Evolutionary conservation across 2,888 invertebrate species (phyloP), one percentile per base, ranked within the genome.

Genomic region (Calameuta filiformis): DNA sequence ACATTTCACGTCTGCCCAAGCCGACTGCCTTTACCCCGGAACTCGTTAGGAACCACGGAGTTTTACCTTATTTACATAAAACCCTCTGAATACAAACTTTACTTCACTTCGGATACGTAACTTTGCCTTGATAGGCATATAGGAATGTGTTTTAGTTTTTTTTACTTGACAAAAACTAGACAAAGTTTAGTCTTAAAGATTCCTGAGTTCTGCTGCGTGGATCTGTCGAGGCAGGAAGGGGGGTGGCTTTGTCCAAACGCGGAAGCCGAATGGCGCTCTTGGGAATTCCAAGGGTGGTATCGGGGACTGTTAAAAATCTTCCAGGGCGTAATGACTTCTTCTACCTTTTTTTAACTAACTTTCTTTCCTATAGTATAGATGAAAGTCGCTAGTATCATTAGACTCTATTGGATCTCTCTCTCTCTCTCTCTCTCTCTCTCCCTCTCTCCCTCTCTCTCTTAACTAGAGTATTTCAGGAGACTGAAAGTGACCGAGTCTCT

Each of bases 1-100:
- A 78, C 77, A 80, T 79, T 78, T 71, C 15, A 40, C 40, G 40
- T 40, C 9, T 40, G 40, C 15, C 23, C 23, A 56, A 23, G 9
- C 23, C 56, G 2, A 56, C 23, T 56, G 23, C 56, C 23, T 56
- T 56, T 2, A 9, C 23, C 9, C 23, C 23, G 9, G 6, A 23
- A 23, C 56, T 56, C 23, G 9, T 56, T 56, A 23, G 23, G 56
- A 56, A 23, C 56, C 23, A 40, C 40, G 9, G 23, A 9, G 23
- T 1, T 56, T 56, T 56, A 56, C 6, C 56, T 23, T 56, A 56
- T 56, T 23, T 56, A 56, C 23, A 2, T 23, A 23, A 56, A 23
- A 23, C 23, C 56, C 23, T 1, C 56, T 23, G 2, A 56, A 56
- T 23, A 23, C 56, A 2, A 56, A 23, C 2, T 37, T 37, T 37